Percentiles rank a stretch among this genome's conserved stretches.
These are phyloP conservation scores for Drosophila borborema DNA, from an alignment of 2,888 invertebrate species.

Conservation along the genomic window DNA sequence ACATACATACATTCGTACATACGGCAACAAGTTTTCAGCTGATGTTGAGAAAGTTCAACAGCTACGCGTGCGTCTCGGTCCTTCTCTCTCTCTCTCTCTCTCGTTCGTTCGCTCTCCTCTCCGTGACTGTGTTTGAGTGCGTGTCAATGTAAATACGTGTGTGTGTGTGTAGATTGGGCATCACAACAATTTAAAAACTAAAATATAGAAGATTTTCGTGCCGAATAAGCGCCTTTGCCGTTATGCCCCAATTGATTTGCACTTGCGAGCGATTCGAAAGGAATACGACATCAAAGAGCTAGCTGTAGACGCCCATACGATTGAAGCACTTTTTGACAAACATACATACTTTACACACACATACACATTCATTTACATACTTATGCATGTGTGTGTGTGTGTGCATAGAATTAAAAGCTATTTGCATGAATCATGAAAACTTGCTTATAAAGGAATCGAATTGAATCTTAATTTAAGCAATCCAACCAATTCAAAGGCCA, in stretches of 20 bases:
- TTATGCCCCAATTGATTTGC: slow-evolving; percentile 46
- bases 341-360: neutral
- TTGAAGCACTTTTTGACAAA: neutral
- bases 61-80: slow-evolving; percentile 20
- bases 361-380: neutral
- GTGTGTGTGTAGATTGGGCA: slow-evolving; percentile 7
- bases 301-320: slow-evolving; percentile 10
- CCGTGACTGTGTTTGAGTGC: neutral
- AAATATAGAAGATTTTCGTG: slow-evolving; percentile 31
- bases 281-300: slow-evolving; percentile 39
- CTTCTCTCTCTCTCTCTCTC: neutral
- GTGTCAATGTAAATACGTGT: neutral
- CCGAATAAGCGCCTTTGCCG: slow-evolving; percentile 28
- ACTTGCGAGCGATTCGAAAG: slow-evolving; percentile 31
- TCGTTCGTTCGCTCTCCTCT: neutral
- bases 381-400: neutral
- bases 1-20: neutral
- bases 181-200: slow-evolving; percentile 25
- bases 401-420: neutral
- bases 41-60: slow-evolving; percentile 51
- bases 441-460: slow-evolving; percentile 6
- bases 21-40: slow-evolving; percentile 54
- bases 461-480: neutral
- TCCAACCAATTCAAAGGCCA: neutral
- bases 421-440: slow-evolving; percentile 4